Conservation (phyloP, 2,113 vertebrate genomes). For the Grantiella picta region DNA sequence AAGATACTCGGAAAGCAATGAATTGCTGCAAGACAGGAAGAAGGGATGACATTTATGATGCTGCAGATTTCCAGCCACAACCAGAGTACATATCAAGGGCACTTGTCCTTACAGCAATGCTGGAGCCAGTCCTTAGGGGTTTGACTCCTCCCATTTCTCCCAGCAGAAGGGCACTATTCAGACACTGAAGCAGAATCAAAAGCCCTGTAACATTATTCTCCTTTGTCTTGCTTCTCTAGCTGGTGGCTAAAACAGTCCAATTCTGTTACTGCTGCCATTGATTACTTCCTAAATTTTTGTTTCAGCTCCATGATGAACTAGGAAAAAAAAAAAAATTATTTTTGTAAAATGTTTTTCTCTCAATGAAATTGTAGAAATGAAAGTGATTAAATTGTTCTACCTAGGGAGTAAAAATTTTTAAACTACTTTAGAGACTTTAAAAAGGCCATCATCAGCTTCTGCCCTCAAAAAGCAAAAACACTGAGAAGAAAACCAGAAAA, state of each 20-base stretch:
- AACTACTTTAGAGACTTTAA: not conserved
- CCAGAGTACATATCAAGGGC: not conserved
- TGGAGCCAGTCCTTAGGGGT: fast-evolving
- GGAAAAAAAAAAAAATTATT: too few relatives aligned
- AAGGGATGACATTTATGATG: not conserved
- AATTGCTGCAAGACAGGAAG: not conserved
- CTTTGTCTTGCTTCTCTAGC: not conserved
- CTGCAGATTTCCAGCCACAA: not conserved
- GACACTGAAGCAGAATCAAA: not conserved
- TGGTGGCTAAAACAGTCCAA: not conserved
- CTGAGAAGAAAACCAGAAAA: not conserved
- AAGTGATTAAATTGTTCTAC: not conserved
- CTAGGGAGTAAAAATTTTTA: not conserved
- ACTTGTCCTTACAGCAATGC: not conserved
- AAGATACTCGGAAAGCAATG: not conserved
- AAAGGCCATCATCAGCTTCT: not conserved
- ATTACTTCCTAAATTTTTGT: not conserved
- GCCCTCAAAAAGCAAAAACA: not conserved
- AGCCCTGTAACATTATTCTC: not conserved
- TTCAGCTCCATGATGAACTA: not conserved
- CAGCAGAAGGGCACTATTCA: not conserved
- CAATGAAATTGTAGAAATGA: not conserved
- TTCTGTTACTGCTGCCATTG: not conserved
- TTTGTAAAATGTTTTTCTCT: not conserved
- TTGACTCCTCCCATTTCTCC: not conserved